Percentiles rank a stretch among this genome's conserved stretches.
Evolutionary conservation across 2,888 invertebrate species (phyloP).

Genomic region (Cremastobaeus sp.): DNA sequence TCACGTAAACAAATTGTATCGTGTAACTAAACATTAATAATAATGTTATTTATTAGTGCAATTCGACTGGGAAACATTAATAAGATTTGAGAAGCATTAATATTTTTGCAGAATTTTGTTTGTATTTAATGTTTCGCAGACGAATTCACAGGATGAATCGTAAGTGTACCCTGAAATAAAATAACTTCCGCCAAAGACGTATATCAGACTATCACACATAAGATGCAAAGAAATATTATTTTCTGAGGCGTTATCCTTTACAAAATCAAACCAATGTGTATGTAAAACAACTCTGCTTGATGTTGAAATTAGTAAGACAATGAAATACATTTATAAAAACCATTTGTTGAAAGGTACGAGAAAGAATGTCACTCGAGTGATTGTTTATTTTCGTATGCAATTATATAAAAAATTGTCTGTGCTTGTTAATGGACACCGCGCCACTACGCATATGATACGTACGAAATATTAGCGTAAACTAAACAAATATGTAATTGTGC

Average conservation of each 20-base stretch:
- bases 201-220: constrained; percentile 7
- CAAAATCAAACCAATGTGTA: constrained; percentile 9
- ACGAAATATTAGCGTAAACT: background rate
- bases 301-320: constrained; percentile 19
- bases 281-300: constrained; percentile 26
- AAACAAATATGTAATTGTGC: too few species aligned
- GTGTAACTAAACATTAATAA: background rate
- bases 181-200: constrained; percentile 24
- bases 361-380: constrained; percentile 13
- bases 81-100: background rate
- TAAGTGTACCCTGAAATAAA: constrained; percentile 2
- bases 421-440: constrained; percentile 24
- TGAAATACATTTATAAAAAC: constrained; percentile 15
- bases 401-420: constrained; percentile 17
- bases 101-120: constrained; percentile 3
- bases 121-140: background rate
- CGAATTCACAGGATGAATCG: background rate
- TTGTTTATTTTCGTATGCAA: constrained; percentile 43
- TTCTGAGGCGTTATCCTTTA: constrained; percentile 42
- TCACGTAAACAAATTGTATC: constrained; percentile 21
- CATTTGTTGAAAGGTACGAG: constrained; percentile 8
- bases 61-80: constrained; percentile 1
- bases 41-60: constrained; percentile 11
- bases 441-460: too few species aligned
- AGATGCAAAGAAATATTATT: constrained; percentile 42